Base-by-base conservation (phyloP, 1,140 invertebrate species). In the Saxidomus purpurata region DNA sequence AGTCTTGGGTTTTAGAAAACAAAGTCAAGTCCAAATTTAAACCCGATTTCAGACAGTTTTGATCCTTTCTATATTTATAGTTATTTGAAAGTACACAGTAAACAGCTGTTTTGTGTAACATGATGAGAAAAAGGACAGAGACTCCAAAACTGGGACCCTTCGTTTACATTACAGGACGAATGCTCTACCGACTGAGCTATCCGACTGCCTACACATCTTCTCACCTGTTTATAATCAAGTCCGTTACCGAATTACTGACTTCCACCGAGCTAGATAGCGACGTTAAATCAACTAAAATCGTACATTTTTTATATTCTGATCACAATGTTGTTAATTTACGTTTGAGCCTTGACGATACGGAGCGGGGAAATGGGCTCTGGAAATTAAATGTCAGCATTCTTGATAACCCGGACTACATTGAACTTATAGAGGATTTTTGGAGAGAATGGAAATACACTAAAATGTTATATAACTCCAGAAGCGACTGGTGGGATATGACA, bases 301-400 rank as follows among this genome's bases (percentile, higher is more conserved):
- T 17, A 71, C 31, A 71, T 38, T 71, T 71, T 71, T 3, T 40
- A 71, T n/a, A 71, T 40, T 71, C 59, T 4, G 59, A 63, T 63
- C 59, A 63, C 15, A 9, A 63, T 4, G 6, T 1, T 28, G 59
- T 63, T 63, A 28, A 8, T 8, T 28, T 63, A 11, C 25, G 8
- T 6, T 28, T 63, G 9, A 6, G n/a, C 9, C 25, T 15, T 6
- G 59, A 63, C 1, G 9, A 63, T 63, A 25, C 28, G 1, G 19
- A 28, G 28, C 19, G 59, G 4, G 59, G 59, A 8, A 19, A 19
- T 6, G 59, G 59, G 4, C 22, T 63, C n/a, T 63, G 59, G n/a
- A 63, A 63, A 15, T 15, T 63, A 28, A 63, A 63, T 28, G 25
- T 25, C 4, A 28, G 59, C n/a, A 28, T 63, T 63, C 25, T 63